Base-by-base conservation (phyloP, 2,888 invertebrate species). In the Amblyteles armatorius region DNA sequence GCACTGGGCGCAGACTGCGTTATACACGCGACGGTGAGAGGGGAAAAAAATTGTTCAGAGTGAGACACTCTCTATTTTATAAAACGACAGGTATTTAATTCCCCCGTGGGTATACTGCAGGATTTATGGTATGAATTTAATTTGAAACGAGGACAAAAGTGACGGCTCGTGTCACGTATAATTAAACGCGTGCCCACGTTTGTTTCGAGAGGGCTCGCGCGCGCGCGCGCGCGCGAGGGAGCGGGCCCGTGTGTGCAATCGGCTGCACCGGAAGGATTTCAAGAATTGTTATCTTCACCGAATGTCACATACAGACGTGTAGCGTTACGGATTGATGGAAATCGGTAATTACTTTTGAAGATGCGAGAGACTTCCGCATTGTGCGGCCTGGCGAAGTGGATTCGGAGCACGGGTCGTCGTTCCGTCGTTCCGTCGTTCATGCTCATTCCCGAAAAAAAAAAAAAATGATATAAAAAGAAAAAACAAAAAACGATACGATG, bases 81-180 rank as follows among this genome's bases (percentile, higher is more conserved):
- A 78, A 78, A 82, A 78, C 68, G 71, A 78, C 72, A 50, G 72
- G 63, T 73, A 78, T 78, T 78, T 78, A 72, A 78, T 73, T 82
- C 67, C 55, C 57, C 50, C 44, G 26, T 16, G 48, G 50, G 60
- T 40, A n/a, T 55, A 71, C 48, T 63, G 52, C 26, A 65, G 36
- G 57, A 74, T 80, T 80, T 73, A 80, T 74, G 55, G 68, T 57
- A 68, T 57, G 74, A 57, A 80, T 82, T 78, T 82, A 78, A 78
- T 78, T 78, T 50, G 57, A 68, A 82, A 79, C 72, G 67, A 67
- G 78, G 57, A 72, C 72, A 50, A 78, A 50, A 82, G 55, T 82
- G 69, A 78, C 71, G 82, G 63, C 69, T 77, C 76, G 69, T 65
- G 76, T 77, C 72, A 55, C 76, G 68, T 65, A 79, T 72, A 72